Evolutionary conservation across 2,888 invertebrate species (phyloP).

Genomic region (Malacosoma neustria): DNA sequence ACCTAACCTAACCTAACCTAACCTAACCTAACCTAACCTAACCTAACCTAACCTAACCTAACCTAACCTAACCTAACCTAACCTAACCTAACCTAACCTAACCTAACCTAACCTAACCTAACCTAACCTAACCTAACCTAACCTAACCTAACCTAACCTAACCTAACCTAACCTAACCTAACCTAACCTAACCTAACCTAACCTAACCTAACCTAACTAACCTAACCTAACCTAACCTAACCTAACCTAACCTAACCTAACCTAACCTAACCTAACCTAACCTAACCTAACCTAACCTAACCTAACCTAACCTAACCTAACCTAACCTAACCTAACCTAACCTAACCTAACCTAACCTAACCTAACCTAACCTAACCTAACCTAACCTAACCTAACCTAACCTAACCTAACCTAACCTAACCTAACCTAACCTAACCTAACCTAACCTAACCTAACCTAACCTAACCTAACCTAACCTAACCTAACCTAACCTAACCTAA

Average conservation of each 20-base stretch:
- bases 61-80: constrained; percentile 1
- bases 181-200: constrained; percentile 1
- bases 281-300: constrained; percentile 17
- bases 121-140: constrained; percentile 1
- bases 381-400: constrained; percentile 15
- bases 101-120: constrained; percentile 1
- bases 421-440: constrained; percentile 10
- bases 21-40: constrained; percentile 6
- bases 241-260: constrained; percentile 10
- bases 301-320: constrained; percentile 9
- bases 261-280: constrained; percentile 16
- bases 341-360: constrained; percentile 20
- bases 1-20: constrained; percentile 5
- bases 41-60: neutral
- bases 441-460: constrained; percentile 14
- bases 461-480: constrained; percentile 15
- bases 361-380: constrained; percentile 16
- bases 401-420: constrained; percentile 14
- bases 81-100: constrained; percentile 2
- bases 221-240: constrained; percentile 9
- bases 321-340: constrained; percentile 18
- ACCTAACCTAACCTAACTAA: constrained; percentile 2
- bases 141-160: constrained; percentile 1
- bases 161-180: constrained; percentile 1
- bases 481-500: constrained; percentile 11